Percentiles rank a stretch among this genome's conserved stretches.
Conservation (phyloP, 92 coral and sea anemone species). For the Desmophyllum pertusum region DNA sequence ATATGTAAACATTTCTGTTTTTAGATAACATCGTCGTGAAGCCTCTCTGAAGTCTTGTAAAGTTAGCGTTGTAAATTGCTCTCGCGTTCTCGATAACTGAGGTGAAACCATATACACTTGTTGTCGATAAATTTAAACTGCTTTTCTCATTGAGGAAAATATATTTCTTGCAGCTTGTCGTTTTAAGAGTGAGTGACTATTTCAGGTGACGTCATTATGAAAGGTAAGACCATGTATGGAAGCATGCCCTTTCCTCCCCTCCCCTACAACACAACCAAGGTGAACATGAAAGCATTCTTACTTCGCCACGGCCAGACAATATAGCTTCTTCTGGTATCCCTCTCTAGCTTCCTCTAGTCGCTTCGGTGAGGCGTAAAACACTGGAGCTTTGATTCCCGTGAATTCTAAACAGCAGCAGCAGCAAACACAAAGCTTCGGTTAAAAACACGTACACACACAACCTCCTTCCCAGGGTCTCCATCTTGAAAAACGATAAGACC, state of each 20-base stretch:
- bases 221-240: background rate
- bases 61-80: no score
- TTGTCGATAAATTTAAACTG: no score
- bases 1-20: no score
- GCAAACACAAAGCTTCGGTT: background rate
- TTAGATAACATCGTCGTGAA: no score
- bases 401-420: background rate
- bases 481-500: no score
- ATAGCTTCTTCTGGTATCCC: constrained; percentile 2
- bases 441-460: background rate
- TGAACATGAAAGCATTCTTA: background rate
- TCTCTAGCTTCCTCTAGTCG: background rate
- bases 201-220: background rate
- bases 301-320: constrained; percentile 30
- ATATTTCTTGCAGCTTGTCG: no score
- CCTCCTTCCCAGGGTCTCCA: no score
- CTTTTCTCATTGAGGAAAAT: no score
- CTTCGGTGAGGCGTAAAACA: constrained; percentile 16
- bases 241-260: background rate
- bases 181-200: no score
- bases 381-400: background rate
- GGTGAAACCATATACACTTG: no score
- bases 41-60: no score
- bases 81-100: no score
- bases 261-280: background rate